These are phyloP conservation scores for Xestia xanthographa DNA, from an alignment of 2,888 invertebrate genomes.

Conservation along the genomic window DNA sequence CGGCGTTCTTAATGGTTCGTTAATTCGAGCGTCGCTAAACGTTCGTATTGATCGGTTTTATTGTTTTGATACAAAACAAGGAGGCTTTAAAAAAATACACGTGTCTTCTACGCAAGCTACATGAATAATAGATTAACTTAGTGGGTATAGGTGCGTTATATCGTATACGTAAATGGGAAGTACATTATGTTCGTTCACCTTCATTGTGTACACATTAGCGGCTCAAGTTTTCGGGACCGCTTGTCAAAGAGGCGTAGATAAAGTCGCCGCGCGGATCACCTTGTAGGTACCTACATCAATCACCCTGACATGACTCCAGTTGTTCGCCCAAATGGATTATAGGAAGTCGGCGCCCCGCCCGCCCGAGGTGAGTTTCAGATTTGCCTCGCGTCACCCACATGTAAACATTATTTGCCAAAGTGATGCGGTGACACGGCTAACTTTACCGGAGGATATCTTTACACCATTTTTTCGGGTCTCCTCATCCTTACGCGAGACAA, in stretches of 20 bases:
- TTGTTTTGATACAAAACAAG: slow-evolving; percentile 67
- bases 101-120: neutral
- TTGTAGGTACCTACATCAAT: slow-evolving; percentile 86
- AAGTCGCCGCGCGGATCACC: slow-evolving; percentile 83
- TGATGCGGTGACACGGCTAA: slow-evolving; percentile 84
- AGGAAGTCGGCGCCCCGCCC: slow-evolving; percentile 84
- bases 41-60: slow-evolving; percentile 72
- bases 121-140: slow-evolving; percentile 18
- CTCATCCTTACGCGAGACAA: slow-evolving; percentile 51
- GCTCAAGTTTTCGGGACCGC: slow-evolving; percentile 78
- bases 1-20: slow-evolving; percentile 79
- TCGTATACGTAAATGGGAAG: slow-evolving; percentile 9
- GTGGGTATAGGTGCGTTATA: slow-evolving; percentile 1
- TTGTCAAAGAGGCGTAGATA: slow-evolving; percentile 83
- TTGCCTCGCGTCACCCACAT: slow-evolving; percentile 84
- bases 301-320: slow-evolving; percentile 88
- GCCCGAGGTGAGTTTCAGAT: slow-evolving; percentile 84
- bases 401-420: slow-evolving; percentile 87
- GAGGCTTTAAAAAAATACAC: slow-evolving; percentile 40
- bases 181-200: slow-evolving; percentile 59
- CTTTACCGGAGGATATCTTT: slow-evolving; percentile 79
- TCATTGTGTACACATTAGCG: slow-evolving; percentile 76
- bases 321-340: slow-evolving; percentile 90
- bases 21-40: slow-evolving; percentile 79
- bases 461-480: slow-evolving; percentile 71